Percentiles rank a stretch among this genome's conserved stretches.
phyloP scores from a whole-genome alignment of 2,113 vertebrate species.

The Phoxinus phoxinus region DNA sequence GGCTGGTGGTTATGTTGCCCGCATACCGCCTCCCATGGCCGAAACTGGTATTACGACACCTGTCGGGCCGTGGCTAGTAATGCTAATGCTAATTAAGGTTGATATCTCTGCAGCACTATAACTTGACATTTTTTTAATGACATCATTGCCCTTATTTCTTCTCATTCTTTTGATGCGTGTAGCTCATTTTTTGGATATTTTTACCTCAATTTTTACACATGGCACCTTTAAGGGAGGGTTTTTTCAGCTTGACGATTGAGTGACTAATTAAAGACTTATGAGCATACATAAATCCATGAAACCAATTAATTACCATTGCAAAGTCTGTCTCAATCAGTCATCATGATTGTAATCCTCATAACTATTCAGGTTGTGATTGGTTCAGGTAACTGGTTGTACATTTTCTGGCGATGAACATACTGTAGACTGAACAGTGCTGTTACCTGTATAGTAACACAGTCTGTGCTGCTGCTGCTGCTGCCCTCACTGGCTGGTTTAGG shows the following conservation, averaged over 20 bases:
- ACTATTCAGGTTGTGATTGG: too few relatives aligned
- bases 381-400: not conserved
- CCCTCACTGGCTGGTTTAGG: conserved; percentile 67
- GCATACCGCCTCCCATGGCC: too few relatives aligned
- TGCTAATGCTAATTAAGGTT: too few relatives aligned
- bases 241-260: not conserved
- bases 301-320: not conserved
- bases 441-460: conserved; percentile 76
- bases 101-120: too few relatives aligned
- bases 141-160: too few relatives aligned
- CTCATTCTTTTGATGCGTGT: too few relatives aligned
- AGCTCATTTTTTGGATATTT: too few relatives aligned
- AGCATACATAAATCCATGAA: not conserved
- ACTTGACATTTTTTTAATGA: too few relatives aligned
- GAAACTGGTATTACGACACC: too few relatives aligned
- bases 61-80: too few relatives aligned
- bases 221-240: not conserved
- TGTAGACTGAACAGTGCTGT: not conserved
- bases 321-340: not conserved
- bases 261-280: not conserved
- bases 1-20: too few relatives aligned
- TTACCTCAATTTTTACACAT: too few relatives aligned
- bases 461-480: conserved; percentile 65
- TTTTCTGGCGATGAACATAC: not conserved
- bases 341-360: not conserved